phyloP scores from a whole-genome alignment of 1,140 invertebrate genomes.

The Cydia pomonella region DNA sequence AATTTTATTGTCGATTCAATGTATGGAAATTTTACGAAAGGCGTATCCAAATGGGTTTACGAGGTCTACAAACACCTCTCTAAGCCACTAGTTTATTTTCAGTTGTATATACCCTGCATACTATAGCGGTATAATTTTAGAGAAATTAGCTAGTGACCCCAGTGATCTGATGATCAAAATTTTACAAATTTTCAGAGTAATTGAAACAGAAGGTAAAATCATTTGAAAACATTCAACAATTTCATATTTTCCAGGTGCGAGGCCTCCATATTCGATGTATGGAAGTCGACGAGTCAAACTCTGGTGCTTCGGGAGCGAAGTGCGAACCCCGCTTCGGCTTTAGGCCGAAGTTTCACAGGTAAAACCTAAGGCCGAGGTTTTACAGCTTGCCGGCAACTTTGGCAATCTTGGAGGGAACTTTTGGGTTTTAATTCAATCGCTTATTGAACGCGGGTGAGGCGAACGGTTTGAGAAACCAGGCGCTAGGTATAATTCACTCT shows the following conservation, averaged over 20 bases:
- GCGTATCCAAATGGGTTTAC: no score
- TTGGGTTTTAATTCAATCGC: neutral
- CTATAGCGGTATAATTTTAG: no score
- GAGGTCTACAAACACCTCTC: no score
- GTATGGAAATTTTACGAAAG: no score
- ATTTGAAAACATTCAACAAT: neutral
- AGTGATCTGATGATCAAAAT: no score
- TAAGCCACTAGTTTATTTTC: no score
- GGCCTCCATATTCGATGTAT: slow-evolving; percentile 77
- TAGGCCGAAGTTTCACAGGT: slow-evolving; percentile 78
- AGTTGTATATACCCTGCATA: no score
- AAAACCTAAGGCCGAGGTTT: slow-evolving; percentile 74
- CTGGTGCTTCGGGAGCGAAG: slow-evolving; percentile 74
- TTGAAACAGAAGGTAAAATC: no score
- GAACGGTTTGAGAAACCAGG: neutral
- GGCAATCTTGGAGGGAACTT: neutral
- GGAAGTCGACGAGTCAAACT: slow-evolving; percentile 72
- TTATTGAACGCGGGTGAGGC: neutral
- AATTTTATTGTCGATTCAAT: no score
- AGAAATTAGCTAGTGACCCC: no score
- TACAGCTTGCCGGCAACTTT: slow-evolving; percentile 57
- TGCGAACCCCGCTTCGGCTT: slow-evolving; percentile 75
- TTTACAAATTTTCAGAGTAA: no score
- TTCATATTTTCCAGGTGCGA: slow-evolving; percentile 65
- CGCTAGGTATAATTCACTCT: neutral